Evolutionary conservation across 2,113 vertebrate genomes (phyloP), one percentile per base, ranked within the genome.

Genomic region (Oncorhynchus keta): DNA sequence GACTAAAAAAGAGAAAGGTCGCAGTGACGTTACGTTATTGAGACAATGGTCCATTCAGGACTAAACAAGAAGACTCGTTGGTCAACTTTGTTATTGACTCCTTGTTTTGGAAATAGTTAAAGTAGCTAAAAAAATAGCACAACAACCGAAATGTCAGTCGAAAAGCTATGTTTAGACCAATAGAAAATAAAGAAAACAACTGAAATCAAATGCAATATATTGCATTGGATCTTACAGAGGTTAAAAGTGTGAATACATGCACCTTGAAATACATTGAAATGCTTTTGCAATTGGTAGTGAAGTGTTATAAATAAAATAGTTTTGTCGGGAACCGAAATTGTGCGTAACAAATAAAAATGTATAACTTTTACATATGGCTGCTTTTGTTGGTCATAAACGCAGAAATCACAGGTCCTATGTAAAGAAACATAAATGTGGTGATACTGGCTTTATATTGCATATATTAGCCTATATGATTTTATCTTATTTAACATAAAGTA

Each of bases 61-160:
- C 5, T 14, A 2, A 55, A 55, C 51, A 55, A 18, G 14, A 49
- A 3, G 62, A 20, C 59, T 77, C n/a, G 3, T 6, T 2, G 70
- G 61, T 81, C 67, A 87, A 88, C 81, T 90, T 84, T 80, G 74
- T 55, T 32, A 70, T 28, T 67, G 11, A 78, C 51, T 68, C 24
- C 65, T 64, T 74, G 72, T 72, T 64, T 72, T 45, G 66, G 30
- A 80, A 76, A 76, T 59, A 72, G 57, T 28, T 77, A 74, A 78
- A 11, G 5, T 45, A 32, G 16, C 51, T n/a, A 65, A 75, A 70
- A 70, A 71, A 70, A 68, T 75, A 71, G 70, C 62, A 78, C 70
- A 69, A 68, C 68, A 77, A 72, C 69, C 22, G n/a, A 62, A n/a
- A 62, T 62, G 59, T 8, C 18, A 22, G 18, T 62, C n/a, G n/a